Evolutionary conservation across 2,113 vertebrate species (phyloP).

Genomic region (Dolichallabes microphthalmus): DNA sequence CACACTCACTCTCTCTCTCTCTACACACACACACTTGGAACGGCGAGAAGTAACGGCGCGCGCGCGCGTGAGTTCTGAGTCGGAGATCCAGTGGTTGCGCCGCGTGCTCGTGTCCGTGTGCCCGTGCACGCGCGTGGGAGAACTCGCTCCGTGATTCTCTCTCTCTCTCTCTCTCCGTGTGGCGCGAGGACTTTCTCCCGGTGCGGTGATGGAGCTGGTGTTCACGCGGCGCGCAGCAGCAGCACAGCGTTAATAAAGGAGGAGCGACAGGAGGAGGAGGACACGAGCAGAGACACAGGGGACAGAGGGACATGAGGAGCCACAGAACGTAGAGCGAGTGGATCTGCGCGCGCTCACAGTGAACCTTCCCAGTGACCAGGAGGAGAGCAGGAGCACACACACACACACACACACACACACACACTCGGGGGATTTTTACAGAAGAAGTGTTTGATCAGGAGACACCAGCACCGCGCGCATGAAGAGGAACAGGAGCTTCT

Average conservation of each 20-base stretch:
- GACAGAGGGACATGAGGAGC: constrained; percentile 63
- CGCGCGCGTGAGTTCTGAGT: background rate
- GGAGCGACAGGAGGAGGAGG: constrained; percentile 31
- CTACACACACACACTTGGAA: background rate
- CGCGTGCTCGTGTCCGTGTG: constrained; percentile 12
- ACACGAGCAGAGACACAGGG: constrained; percentile 56
- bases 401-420: too few species aligned
- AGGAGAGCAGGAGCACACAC: background rate
- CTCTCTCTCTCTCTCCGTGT: background rate
- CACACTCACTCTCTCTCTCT: too few species aligned
- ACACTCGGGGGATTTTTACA: too few species aligned
- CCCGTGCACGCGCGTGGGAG: background rate
- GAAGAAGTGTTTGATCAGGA: background rate
- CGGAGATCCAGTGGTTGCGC: background rate
- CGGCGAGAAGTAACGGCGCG: background rate
- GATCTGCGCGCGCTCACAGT: constrained; percentile 3
- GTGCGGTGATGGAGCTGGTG: background rate
- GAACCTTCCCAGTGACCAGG: background rate
- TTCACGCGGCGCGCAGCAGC: background rate
- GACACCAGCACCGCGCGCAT: constrained; percentile 53
- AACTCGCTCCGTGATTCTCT: background rate
- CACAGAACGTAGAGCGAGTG: constrained; percentile 42
- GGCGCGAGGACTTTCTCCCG: background rate
- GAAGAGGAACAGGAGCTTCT: constrained; percentile 59
- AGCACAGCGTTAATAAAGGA: constrained; percentile 11